Evolutionary conservation across 2,888 invertebrate genomes (phyloP), one percentile per base, ranked within the genome.

Genomic region (Nephrotoma flavescens): DNA sequence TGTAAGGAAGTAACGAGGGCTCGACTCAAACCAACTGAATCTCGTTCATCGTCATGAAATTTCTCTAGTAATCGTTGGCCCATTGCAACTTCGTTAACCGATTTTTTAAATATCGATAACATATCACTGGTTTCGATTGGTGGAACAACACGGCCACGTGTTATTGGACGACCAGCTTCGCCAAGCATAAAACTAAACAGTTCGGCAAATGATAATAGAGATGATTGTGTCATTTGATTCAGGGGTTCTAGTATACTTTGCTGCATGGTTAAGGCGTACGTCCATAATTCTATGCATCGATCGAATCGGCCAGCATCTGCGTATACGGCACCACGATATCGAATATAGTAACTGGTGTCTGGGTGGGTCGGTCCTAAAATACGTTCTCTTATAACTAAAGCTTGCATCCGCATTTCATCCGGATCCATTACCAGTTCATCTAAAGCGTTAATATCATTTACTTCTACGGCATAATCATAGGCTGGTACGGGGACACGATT

Each of bases 331-430:
- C 97, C 97, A 89, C 97, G 90, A 92, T 97, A 98, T 19, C 98
- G 94, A 89, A 99, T 98, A 92, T 98, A 98, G 92, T 98, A 98
- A 89, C 97, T 97, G 84, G 98, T 98, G 92, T 98, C 98, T 0
- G 98, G 98, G 94, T 99, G 98, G 7, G 97, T 97, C 2, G 98
- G 98, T 1, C 96, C 94, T 88, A 98, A 92, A 89, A 98, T 98
- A 89, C 98, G 93, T 92, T 98, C 98, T 87, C 98, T 93, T 88
- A 98, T 97, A 87, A 98, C 95, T 86, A 99, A 92, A 0, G 96
- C 97, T 90, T 97, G 99, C 98, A 99, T 98, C 89, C 98, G 93
- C 96, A 99, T 97, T 89, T 96, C 97, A 90, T 99, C 99, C 0
- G 98, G 98, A 92, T 99, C 98, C 6, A 96, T 95, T 87, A 97